Percentiles rank a stretch among this genome's conserved stretches.
These are phyloP conservation scores for Dipodomys spectabilis DNA, from an alignment of 2,113 vertebrate species.

Conservation along the genomic window DNA sequence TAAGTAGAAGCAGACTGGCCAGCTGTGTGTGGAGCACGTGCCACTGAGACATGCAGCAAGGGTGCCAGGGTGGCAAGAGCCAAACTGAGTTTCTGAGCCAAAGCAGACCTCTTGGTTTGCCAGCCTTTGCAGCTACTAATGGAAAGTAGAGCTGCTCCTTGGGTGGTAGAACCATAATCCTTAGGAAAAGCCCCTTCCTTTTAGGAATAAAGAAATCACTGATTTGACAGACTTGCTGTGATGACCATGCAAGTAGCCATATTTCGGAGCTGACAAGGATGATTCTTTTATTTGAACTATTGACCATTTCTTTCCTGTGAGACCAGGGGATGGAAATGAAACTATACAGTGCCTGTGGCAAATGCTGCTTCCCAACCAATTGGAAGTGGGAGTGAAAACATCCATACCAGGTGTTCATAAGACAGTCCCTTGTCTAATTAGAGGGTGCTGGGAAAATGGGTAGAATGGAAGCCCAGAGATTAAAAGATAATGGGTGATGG, in stretches of 20 bases:
- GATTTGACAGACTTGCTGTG: constrained; percentile 79
- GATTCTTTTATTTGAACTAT: constrained; percentile 75
- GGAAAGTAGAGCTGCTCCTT: constrained; percentile 73
- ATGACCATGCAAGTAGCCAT: constrained; percentile 66
- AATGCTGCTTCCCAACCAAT: constrained; percentile 81
- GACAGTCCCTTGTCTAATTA: constrained; percentile 8
- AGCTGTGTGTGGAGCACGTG: neutral
- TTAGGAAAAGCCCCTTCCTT: constrained; percentile 50
- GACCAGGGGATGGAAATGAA: constrained; percentile 65
- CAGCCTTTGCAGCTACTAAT: constrained; percentile 79
- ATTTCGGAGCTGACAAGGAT: constrained; percentile 79
- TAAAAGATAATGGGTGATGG: neutral
- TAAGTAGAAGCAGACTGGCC: constrained; percentile 87
- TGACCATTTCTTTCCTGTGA: constrained; percentile 77
- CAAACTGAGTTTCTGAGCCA: constrained; percentile 82
- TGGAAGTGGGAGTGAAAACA: constrained; percentile 62
- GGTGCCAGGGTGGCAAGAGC: constrained; percentile 58
- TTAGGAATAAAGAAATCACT: constrained; percentile 64
- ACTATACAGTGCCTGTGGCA: constrained; percentile 81
- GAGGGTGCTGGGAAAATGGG: constrained; percentile 20
- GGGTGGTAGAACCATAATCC: constrained; percentile 74
- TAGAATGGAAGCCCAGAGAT: neutral
- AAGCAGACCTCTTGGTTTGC: constrained; percentile 83
- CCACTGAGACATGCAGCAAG: constrained; percentile 58
- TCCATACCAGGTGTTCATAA: constrained; percentile 66